These are phyloP conservation scores for Eustalomyia histrio DNA, from an alignment of 2,888 invertebrate species.

Conservation along the genomic window DNA sequence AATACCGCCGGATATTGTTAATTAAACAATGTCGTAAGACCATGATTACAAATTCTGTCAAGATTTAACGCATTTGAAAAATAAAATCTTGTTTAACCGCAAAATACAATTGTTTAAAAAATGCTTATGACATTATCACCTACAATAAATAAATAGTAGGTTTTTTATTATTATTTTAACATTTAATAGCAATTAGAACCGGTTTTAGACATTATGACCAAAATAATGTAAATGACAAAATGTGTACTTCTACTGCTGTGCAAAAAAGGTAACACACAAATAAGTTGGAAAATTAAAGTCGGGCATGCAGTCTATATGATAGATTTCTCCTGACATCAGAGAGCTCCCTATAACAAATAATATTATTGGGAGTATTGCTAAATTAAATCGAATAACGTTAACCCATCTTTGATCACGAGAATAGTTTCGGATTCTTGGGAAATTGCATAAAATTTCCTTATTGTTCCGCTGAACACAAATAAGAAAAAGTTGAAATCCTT, in stretches of 20 bases:
- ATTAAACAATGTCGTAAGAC: slow-evolving; percentile 3
- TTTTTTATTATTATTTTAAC: not conserved
- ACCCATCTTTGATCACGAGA: too few species aligned
- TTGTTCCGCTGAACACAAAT: too few species aligned
- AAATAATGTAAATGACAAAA: slow-evolving; percentile 9
- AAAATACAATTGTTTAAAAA: not conserved
- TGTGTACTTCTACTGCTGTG: not conserved
- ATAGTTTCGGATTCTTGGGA: too few species aligned
- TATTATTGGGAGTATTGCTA: too few species aligned
- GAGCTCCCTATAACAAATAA: too few species aligned
- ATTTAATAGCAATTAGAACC: slow-evolving; percentile 8
- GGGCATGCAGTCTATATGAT: too few species aligned
- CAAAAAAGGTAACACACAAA: too few species aligned
- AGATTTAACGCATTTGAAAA: not conserved
- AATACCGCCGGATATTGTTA: slow-evolving; percentile 21
- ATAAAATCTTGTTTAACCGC: not conserved
- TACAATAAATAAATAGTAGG: not conserved
- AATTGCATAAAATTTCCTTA: too few species aligned
- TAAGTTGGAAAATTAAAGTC: too few species aligned
- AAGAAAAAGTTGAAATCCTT: too few species aligned
- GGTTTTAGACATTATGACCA: slow-evolving; percentile 22
- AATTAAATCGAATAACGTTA: too few species aligned
- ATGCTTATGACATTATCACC: not conserved
- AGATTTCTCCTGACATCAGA: too few species aligned
- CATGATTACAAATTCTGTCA: not conserved